Evolutionary conservation across 2,797 vertebrate species (phyloP), one percentile per base, ranked within the genome.

Genomic region (Paguma larvata): DNA sequence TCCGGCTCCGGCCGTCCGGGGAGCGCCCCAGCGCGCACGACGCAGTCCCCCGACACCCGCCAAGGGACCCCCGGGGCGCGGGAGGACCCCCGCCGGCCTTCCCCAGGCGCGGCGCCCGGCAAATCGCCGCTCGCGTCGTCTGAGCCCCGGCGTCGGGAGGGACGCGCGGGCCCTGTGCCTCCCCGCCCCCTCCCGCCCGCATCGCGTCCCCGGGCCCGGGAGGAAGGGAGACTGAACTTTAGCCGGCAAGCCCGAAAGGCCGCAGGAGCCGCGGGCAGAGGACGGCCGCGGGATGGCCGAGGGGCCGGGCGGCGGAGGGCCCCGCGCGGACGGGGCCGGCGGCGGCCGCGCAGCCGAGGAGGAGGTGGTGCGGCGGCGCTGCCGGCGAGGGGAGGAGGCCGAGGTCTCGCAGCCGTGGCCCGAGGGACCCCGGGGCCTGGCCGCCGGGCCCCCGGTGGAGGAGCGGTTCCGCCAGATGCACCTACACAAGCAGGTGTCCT

Each of bases 401-500:
- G 70, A 84, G 82, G 51, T 83, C 93, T 5, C 93, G 2, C 96
- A 34, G 82, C 84, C 56, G 9, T 80, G 95, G 97, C 95, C 92
- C 12, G 92, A 96, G 85, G 95, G 87, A 27, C 14, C 95, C 44
- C 77, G 90, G 75, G 90, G 84, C 85, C 15, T 78, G 85, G 97
- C 97, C 82, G 14, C 97, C 0, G 97, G 85, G 56, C 88, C 96
- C 27, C 95, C 98, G 21, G 92, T 98, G 96, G 99, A 99, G 86
- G 96, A 98, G 95, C 98, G 98, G 79, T 99, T 99, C 95, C 96
- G 98, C 56, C 99, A 99, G 85, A 98, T 99, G 90, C 98, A 99
- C 96, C 99, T 99, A 97, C 98, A 97, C 89, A 99, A 99, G 96
- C 99, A 99, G 98, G 99, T 99, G 95, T 99, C 99, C 10, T 99